phyloP scores from a whole-genome alignment of 2,888 invertebrate genomes.

The Nephrotoma appendiculata region DNA sequence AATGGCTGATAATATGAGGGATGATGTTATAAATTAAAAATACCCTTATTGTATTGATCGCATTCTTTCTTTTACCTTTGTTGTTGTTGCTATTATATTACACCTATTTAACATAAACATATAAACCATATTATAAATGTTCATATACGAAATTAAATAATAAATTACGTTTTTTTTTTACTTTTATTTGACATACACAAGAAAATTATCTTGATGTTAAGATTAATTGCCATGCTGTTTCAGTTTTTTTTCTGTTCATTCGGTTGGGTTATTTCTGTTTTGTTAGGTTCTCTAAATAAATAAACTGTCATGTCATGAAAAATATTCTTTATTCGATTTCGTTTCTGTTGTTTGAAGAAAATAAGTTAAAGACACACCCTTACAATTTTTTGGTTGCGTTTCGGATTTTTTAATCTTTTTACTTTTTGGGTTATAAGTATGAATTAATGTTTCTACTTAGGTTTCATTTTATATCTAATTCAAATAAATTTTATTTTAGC shows the following conservation, averaged over 20 bases:
- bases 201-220: slow-evolving; percentile 4
- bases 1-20: background rate
- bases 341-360: background rate
- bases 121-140: background rate
- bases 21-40: background rate
- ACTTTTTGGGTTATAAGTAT: background rate
- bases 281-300: background rate
- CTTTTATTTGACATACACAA: slow-evolving; percentile 2
- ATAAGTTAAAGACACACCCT: background rate
- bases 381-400: background rate
- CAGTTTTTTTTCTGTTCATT: background rate
- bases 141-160: background rate
- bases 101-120: background rate
- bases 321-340: background rate
- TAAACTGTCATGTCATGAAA: background rate
- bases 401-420: background rate
- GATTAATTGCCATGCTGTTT: slow-evolving; percentile 3
- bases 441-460: background rate
- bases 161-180: background rate
- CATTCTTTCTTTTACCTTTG: background rate
- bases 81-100: background rate
- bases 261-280: background rate
- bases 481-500: background rate
- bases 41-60: background rate
- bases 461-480: background rate